These are phyloP conservation scores for Diogma glabrata DNA, from an alignment of 2,888 invertebrate genomes.

Conservation along the genomic window DNA sequence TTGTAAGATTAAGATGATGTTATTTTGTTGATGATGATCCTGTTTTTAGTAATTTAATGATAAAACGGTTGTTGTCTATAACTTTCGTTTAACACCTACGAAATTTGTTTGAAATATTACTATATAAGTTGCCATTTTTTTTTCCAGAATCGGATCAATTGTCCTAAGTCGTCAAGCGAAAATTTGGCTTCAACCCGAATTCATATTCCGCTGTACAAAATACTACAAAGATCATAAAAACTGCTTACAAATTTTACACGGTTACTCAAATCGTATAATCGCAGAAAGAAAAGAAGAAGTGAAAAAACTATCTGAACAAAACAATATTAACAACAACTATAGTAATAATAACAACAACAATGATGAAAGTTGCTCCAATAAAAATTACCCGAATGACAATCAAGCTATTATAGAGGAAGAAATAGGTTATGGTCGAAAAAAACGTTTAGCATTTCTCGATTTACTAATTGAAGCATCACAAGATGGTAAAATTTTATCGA, in stretches of 20 bases:
- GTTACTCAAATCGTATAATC: conserved; percentile 40
- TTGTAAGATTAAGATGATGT: too few relatives aligned
- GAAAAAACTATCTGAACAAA: conserved; percentile 22
- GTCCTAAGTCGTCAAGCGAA: conserved; percentile 41
- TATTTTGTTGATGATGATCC: too few relatives aligned
- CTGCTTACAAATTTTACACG: conserved; percentile 36
- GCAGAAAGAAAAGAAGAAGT: conserved; percentile 37
- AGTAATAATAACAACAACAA: conserved; percentile 22
- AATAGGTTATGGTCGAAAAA: conserved; percentile 36
- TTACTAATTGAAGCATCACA: conserved; percentile 44
- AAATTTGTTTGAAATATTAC: conserved; percentile 3
- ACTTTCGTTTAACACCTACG: too few relatives aligned
- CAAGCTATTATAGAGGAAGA: conserved; percentile 20
- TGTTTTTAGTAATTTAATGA: too few relatives aligned
- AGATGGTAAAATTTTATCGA: conserved; percentile 35
- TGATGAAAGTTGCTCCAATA: conserved; percentile 20
- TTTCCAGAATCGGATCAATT: conserved; percentile 40
- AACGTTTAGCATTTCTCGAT: conserved; percentile 46
- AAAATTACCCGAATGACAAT: conserved; percentile 23
- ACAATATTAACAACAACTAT: conserved; percentile 9
- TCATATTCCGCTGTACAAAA: conserved; percentile 44
- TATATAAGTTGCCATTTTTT: neutral
- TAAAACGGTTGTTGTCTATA: neutral
- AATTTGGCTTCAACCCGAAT: conserved; percentile 50
- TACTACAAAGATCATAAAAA: conserved; percentile 43